Conservation (phyloP, 2,797 vertebrate genomes). For the Gambusia yucatana region DNA sequence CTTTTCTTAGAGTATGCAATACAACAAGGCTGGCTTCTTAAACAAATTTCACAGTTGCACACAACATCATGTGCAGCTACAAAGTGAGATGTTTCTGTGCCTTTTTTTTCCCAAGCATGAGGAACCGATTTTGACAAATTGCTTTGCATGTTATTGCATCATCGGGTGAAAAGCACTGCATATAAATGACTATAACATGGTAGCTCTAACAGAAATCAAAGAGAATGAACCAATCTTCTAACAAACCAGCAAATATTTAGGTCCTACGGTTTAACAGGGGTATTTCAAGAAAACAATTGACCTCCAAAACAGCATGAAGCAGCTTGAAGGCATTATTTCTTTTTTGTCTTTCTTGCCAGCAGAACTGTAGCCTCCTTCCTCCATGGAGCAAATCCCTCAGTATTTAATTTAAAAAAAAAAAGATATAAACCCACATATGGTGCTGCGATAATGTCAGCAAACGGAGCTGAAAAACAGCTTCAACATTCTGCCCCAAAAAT, state of each 20-base stretch:
- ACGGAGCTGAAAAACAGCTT: conserved; percentile 22
- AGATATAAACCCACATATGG: conserved; percentile 49
- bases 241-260: conserved; percentile 50
- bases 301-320: conserved; percentile 65
- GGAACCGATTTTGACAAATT: conserved; percentile 34
- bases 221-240: conserved; percentile 38
- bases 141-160: conserved; percentile 60
- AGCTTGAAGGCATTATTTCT: conserved; percentile 45
- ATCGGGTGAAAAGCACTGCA: conserved; percentile 39
- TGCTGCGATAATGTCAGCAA: conserved; percentile 48
- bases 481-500: conserved; percentile 37
- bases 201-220: conserved; percentile 51
- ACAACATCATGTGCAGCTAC: conserved; percentile 5
- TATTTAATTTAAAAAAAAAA: conserved; percentile 27
- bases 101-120: conserved; percentile 11
- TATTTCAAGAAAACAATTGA: conserved; percentile 65
- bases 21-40: conserved; percentile 31
- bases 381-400: conserved; percentile 55
- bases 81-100: conserved; percentile 22
- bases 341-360: conserved; percentile 54
- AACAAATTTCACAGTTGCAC: conserved; percentile 18
- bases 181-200: conserved; percentile 44
- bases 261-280: conserved; percentile 48
- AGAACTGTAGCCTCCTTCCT: conserved; percentile 39
- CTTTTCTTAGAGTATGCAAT: conserved; percentile 12